These are phyloP conservation scores for Datnioides undecimradiatus DNA, from an alignment of 2,113 vertebrate species.

Conservation along the genomic window DNA sequence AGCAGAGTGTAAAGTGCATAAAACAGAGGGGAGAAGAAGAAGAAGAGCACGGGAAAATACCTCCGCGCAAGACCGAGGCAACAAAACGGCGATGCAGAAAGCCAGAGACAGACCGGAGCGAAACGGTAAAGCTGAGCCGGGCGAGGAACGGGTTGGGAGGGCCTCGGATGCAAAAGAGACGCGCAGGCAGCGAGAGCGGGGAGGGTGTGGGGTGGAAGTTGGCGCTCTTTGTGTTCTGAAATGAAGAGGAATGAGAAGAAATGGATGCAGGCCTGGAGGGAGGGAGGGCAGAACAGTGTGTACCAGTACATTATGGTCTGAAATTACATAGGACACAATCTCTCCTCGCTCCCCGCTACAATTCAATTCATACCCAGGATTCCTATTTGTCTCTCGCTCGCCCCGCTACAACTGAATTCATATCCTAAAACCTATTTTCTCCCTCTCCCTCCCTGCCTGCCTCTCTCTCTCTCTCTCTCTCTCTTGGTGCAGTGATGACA, in stretches of 20 bases:
- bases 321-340: slow-evolving; percentile 65
- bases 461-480: neutral
- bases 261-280: slow-evolving; percentile 41
- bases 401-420: slow-evolving; percentile 15
- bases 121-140: neutral
- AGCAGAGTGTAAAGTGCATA: neutral
- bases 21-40: neutral
- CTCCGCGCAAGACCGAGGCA: slow-evolving; percentile 3
- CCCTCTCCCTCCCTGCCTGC: too few relatives aligned
- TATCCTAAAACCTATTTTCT: slow-evolving; percentile 19
- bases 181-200: neutral
- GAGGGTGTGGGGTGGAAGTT: too few relatives aligned
- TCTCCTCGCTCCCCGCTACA: slow-evolving; percentile 34
- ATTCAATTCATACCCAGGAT: slow-evolving; percentile 47
- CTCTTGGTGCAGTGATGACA: slow-evolving; percentile 58
- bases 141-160: neutral
- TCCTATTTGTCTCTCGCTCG: slow-evolving; percentile 53
- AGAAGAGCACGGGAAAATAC: neutral
- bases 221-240: slow-evolving; percentile 42
- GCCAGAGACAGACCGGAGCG: neutral
- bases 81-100: neutral
- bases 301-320: slow-evolving; percentile 60
- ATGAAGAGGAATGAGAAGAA: slow-evolving; percentile 55
- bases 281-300: slow-evolving; percentile 54
- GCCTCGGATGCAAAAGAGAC: neutral